A percentile compares a stretch with the other conserved stretches of the same genome.
phyloP scores from a whole-genome alignment of 1,140 invertebrate genomes.

The Pteromalus puparum region DNA sequence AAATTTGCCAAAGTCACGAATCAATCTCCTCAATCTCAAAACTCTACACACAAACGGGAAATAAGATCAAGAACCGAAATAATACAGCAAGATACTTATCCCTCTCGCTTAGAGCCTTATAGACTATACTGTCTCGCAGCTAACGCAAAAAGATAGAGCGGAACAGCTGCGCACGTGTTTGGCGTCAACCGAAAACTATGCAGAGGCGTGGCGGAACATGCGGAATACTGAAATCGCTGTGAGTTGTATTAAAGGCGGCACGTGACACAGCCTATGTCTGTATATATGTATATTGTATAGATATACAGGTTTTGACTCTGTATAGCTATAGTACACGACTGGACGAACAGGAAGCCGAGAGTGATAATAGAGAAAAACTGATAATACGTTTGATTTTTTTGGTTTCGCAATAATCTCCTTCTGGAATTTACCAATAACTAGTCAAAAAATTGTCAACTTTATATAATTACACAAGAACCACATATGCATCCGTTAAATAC shows the following conservation, averaged over 20 bases:
- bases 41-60: too few relatives aligned
- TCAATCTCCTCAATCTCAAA: too few relatives aligned
- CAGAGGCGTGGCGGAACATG: conserved; percentile 28
- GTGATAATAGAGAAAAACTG: background rate
- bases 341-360: background rate
- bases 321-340: background rate
- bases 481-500: too few relatives aligned
- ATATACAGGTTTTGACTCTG: background rate
- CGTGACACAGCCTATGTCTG: background rate
- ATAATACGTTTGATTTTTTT: too few relatives aligned
- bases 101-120: too few relatives aligned
- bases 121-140: too few relatives aligned
- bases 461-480: too few relatives aligned
- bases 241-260: background rate
- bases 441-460: too few relatives aligned
- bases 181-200: conserved; percentile 44
- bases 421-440: too few relatives aligned
- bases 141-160: background rate
- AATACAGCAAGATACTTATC: background rate
- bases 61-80: too few relatives aligned
- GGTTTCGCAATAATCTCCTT: too few relatives aligned
- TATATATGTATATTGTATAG: background rate
- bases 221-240: conserved; percentile 34
- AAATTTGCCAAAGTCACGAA: too few relatives aligned
- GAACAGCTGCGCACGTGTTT: background rate